A percentile compares a stretch with the other conserved stretches of the same genome.
Evolutionary conservation across 2,797 vertebrate species (phyloP).

Genomic region (Uromys caudimaculatus): DNA sequence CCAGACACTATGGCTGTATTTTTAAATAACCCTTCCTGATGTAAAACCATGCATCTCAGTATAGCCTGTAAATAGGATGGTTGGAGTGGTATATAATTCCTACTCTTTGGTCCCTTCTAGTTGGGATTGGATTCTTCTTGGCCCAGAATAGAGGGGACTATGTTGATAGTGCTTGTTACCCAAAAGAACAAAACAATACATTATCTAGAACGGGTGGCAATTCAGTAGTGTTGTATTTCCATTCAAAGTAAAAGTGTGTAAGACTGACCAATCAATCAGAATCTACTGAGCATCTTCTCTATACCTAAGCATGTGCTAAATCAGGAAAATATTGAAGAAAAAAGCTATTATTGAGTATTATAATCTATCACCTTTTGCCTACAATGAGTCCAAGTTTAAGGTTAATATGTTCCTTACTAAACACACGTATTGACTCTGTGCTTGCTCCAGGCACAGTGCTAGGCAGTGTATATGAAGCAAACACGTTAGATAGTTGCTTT

Average conservation of each 20-base stretch:
- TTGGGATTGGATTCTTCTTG: neutral
- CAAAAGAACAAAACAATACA: neutral
- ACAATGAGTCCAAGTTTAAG: neutral
- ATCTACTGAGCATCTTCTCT: neutral
- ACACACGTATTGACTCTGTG: neutral
- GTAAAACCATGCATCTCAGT: neutral
- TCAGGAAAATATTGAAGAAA: neutral
- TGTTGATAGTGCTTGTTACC: neutral
- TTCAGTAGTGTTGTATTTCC: neutral
- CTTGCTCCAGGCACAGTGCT: neutral
- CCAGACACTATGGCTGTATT: neutral
- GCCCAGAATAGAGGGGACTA: neutral
- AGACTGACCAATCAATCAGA: neutral
- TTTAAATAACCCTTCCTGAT: slow-evolving; percentile 1
- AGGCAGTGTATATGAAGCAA: neutral
- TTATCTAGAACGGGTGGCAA: neutral
- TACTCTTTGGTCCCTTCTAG: neutral
- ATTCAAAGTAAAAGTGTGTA: neutral
- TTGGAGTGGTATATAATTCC: neutral
- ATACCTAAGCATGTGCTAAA: neutral
- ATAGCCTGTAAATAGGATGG: neutral
- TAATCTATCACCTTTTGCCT: neutral
- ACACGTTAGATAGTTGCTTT: neutral
- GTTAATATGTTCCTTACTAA: neutral
- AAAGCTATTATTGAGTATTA: neutral